Evolutionary conservation across 2,888 invertebrate genomes (phyloP).

Genomic region (Cheilosia impressa): DNA sequence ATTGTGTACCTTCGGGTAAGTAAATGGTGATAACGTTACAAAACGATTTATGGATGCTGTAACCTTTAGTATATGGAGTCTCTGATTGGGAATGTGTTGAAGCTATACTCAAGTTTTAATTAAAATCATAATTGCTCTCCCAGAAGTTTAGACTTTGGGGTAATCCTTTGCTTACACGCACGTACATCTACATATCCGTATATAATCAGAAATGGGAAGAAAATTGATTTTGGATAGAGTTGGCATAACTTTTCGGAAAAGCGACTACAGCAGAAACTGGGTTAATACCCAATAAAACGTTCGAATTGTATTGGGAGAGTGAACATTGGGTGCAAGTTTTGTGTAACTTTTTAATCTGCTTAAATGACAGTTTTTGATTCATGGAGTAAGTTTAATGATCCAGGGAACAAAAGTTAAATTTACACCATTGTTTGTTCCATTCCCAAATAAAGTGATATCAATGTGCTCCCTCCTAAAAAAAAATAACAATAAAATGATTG

Average conservation of each 20-base stretch:
- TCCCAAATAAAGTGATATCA: too few relatives aligned
- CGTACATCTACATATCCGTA: background rate
- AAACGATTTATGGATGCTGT: slow-evolving; percentile 13
- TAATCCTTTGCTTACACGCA: background rate
- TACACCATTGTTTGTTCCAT: too few relatives aligned
- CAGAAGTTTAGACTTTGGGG: background rate
- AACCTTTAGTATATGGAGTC: background rate
- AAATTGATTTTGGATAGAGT: slow-evolving; percentile 7
- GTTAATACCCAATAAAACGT: background rate
- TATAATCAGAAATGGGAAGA: background rate
- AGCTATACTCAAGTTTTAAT: slow-evolving; percentile 15
- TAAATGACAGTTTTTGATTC: too few relatives aligned
- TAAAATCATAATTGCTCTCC: slow-evolving; percentile 36
- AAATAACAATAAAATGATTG: too few relatives aligned
- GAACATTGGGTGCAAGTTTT: too few relatives aligned
- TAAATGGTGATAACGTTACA: slow-evolving; percentile 25
- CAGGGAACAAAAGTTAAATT: too few relatives aligned
- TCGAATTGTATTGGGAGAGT: too few relatives aligned
- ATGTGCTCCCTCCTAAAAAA: too few relatives aligned
- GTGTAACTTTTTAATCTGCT: background rate
- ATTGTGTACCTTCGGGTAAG: background rate
- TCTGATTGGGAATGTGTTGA: slow-evolving; percentile 7
- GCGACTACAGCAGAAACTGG: background rate
- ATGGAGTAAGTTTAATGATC: too few relatives aligned
- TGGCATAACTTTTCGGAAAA: background rate